Conservation (phyloP, 1,140 invertebrate species). For the Megathymus violae region DNA sequence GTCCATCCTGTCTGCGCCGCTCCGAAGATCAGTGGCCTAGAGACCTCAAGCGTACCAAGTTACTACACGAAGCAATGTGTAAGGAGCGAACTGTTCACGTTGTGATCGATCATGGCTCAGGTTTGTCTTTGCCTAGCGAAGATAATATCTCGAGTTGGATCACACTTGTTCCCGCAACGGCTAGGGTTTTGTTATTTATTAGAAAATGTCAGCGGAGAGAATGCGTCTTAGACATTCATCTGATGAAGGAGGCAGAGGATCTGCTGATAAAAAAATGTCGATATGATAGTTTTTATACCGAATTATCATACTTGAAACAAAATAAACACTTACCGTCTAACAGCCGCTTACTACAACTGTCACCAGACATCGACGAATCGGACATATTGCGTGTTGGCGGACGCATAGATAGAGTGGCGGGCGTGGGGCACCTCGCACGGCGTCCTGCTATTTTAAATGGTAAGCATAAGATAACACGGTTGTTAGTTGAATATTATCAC, state of each 20-base stretch:
- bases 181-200: conserved; percentile 35
- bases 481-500: conserved; percentile 35
- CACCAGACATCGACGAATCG: conserved; percentile 29
- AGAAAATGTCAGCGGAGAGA: conserved; percentile 22
- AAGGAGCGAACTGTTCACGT: conserved; percentile 19
- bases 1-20: neutral
- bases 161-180: conserved; percentile 24
- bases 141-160: conserved; percentile 34
- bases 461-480: conserved; percentile 11
- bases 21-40: conserved; percentile 35
- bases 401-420: conserved; percentile 29
- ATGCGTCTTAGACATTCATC: conserved; percentile 11
- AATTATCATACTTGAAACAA: conserved; percentile 25
- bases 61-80: conserved; percentile 1
- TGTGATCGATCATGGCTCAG: neutral
- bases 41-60: conserved; percentile 22
- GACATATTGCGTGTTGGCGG: conserved; percentile 37
- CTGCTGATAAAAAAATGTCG: conserved; percentile 36
- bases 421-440: neutral
- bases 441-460: conserved; percentile 12
- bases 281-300: conserved; percentile 17
- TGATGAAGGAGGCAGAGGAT: conserved; percentile 29
- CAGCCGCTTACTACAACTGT: conserved; percentile 29
- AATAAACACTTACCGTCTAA: conserved; percentile 14
- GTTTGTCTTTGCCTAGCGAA: conserved; percentile 25